phyloP scores from a whole-genome alignment of 1,140 invertebrate genomes.

The Berghia stephanieae region DNA sequence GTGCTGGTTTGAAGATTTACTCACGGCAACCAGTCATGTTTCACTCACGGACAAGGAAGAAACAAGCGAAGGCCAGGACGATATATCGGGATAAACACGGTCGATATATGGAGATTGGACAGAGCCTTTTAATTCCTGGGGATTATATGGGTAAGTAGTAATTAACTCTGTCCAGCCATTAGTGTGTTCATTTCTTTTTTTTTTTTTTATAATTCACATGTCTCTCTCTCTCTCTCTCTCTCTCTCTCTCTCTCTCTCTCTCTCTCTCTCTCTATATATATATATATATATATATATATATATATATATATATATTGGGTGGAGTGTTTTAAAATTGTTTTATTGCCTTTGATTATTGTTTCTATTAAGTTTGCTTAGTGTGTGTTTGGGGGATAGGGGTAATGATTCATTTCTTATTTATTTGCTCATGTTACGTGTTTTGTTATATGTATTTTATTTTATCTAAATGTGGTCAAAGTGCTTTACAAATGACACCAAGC shows the following conservation, averaged over 20 bases:
- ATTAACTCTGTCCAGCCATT: not conserved
- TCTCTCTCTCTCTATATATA: too few relatives aligned
- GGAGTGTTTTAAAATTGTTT: too few relatives aligned
- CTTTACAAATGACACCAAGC: too few relatives aligned
- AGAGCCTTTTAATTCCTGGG: constrained; percentile 55
- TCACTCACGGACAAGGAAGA: constrained; percentile 35
- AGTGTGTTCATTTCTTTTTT: not conserved
- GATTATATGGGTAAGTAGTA: constrained; percentile 50
- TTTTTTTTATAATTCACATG: too few relatives aligned
- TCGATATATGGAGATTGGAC: constrained; percentile 53
- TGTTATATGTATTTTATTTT: too few relatives aligned
- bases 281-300: not conserved
- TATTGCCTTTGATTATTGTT: not conserved
- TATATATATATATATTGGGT: not conserved
- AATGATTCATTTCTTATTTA: not conserved
- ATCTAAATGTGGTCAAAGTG: too few relatives aligned
- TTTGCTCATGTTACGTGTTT: not conserved
- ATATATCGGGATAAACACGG: constrained; percentile 51
- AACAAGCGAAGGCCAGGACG: constrained; percentile 43
- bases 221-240: constrained; percentile 13
- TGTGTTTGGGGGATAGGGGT: not conserved
- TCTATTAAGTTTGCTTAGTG: not conserved
- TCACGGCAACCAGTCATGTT: constrained; percentile 47
- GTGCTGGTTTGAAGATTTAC: constrained; percentile 48
- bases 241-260: constrained; percentile 19